Evolutionary conservation across 2,113 vertebrate species (phyloP), one percentile per base, ranked within the genome.

Genomic region (Chelonoidis abingdonii): DNA sequence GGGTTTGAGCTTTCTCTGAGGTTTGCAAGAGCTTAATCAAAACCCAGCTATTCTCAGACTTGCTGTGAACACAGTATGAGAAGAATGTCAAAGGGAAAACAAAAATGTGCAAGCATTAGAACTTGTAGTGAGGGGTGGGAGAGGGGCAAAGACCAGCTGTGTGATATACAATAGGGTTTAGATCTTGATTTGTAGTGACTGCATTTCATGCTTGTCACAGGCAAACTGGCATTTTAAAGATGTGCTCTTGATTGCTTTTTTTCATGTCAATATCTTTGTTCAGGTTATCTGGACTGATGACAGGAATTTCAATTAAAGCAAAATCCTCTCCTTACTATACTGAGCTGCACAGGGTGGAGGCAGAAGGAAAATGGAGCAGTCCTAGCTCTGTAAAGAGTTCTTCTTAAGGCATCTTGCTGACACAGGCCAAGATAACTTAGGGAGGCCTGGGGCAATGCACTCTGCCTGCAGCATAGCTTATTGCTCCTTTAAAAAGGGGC

Each of bases 241-340:
- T 97, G 92, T 44, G 84, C 96, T 97, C 94, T 57, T 94, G 95
- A 95, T 91, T 95, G 93, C 95, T 96, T 44, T 97, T 97, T 97
- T 97, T 97, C 94, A 90, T 92, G 91, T 96, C 92, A 97, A 89
- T 96, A 93, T 95, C 95, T 95, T 97, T 97, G 95, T 98, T 96
- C 94, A 96, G 87, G 89, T 95, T 96, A 96, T 97, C 97, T 88
- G 65, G 85, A 91, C 90, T 95, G 96, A 97, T 97, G 97, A 98
- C 97, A 98, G 93, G 95, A 97, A 98, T 97, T 96, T 97, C 96
- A 96, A 96, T 97, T 97, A 96, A 96, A 94, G 95, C 88, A 91
- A 95, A 97, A 93, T 85, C 93, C 85, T 95, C 94, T 87, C 89
- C 84, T 2, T 90, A 31, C 89, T 84, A 84, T 92, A 94, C 93